phyloP scores from a whole-genome alignment of 1,140 invertebrate species.

The Prorops nasuta region DNA sequence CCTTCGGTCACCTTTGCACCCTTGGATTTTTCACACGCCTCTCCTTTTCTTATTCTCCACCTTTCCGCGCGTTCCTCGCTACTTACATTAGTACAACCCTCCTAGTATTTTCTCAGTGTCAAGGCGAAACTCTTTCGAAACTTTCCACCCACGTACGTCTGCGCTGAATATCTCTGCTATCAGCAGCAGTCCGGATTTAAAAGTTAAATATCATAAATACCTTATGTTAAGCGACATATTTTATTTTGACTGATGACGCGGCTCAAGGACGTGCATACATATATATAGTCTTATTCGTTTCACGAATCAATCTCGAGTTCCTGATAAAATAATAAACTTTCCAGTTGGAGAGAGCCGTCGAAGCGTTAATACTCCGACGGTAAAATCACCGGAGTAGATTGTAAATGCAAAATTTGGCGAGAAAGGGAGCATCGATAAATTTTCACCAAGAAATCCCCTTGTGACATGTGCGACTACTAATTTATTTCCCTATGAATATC shows the following conservation, averaged over 20 bases:
- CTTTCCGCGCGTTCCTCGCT: conserved; percentile 9
- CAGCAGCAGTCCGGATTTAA: conserved; percentile 44
- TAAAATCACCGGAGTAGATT: too few relatives aligned
- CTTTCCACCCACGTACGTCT: conserved; percentile 44
- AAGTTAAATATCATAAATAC: conserved; percentile 51
- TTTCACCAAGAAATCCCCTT: conserved; percentile 19
- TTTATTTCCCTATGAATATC: conserved; percentile 52
- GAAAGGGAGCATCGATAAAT: conserved; percentile 23
- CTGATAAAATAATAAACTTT: too few relatives aligned
- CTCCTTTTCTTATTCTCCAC: conserved; percentile 12
- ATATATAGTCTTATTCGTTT: too few relatives aligned
- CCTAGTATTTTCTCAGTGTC: conserved; percentile 15
- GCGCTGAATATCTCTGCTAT: too few relatives aligned
- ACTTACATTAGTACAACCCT: too few relatives aligned
- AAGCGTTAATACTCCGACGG: too few relatives aligned
- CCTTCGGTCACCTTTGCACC: conserved; percentile 34
- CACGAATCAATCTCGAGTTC: too few relatives aligned
- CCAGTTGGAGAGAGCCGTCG: too few relatives aligned
- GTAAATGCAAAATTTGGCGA: too few relatives aligned
- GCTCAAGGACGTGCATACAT: too few relatives aligned
- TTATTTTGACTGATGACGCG: too few relatives aligned
- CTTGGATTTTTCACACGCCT: conserved; percentile 40
- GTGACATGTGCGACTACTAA: conserved; percentile 38
- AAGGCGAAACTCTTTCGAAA: conserved; percentile 29
- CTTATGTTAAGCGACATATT: too few relatives aligned